Percentiles rank a stretch among this genome's conserved stretches.
Evolutionary conservation across 2,888 invertebrate genomes (phyloP).

Genomic region (Eilema sororculum): DNA sequence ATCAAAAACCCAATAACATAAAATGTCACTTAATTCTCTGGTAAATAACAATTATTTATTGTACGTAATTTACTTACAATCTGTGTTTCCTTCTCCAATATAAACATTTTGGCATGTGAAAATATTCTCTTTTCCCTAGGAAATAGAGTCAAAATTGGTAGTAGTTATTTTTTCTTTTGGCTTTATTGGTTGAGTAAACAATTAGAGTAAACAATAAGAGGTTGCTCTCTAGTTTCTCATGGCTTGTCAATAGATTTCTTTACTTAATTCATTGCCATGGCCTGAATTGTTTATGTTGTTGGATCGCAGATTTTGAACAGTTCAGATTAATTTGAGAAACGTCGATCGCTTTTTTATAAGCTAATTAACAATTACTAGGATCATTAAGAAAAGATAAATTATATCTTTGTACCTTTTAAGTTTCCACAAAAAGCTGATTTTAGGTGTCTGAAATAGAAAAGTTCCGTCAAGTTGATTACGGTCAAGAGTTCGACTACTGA

Average conservation of each 20-base stretch:
- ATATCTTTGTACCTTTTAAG: too few species aligned
- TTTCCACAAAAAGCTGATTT: too few species aligned
- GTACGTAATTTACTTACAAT: background rate
- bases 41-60: constrained; percentile 1
- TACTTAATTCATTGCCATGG: constrained; percentile 18
- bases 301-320: background rate
- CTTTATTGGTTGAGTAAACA: constrained; percentile 27
- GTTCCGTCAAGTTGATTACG: too few species aligned
- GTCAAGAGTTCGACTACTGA: background rate
- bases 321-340: background rate
- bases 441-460: too few species aligned
- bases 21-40: background rate
- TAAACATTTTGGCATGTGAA: background rate
- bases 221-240: constrained; percentile 44
- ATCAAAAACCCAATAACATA: too few species aligned
- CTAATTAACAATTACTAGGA: too few species aligned
- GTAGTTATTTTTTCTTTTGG: background rate
- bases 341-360: too few species aligned
- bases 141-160: background rate
- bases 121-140: background rate
- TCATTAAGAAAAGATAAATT: too few species aligned
- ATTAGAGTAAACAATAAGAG: constrained; percentile 41
- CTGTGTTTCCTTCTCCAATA: background rate
- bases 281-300: background rate
- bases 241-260: constrained; percentile 35